Base-by-base conservation (phyloP, 1,140 invertebrate genomes). In the Adoxophyes honmai region DNA sequence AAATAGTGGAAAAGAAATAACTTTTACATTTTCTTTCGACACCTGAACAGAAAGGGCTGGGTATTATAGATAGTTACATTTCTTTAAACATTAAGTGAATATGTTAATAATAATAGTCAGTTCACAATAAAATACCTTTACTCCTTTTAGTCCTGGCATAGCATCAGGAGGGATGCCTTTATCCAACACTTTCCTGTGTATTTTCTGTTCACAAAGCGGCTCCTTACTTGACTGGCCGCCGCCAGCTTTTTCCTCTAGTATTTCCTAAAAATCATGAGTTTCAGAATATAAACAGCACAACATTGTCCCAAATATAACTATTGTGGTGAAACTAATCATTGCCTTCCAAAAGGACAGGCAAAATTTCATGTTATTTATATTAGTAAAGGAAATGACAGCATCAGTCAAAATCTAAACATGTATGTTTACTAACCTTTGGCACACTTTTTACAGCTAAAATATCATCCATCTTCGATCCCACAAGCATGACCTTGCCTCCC, bases 111-210 rank as follows among this genome's bases (percentile, higher is more conserved):
- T n/a, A n/a, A n/a, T n/a, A n/a, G n/a, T n/a, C n/a, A n/a, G n/a
- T n/a, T n/a, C n/a, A n/a, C n/a, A n/a, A n/a, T n/a, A n/a, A n/a
- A 28, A 28, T 70, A 95, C 94, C 90, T 95, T 95, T 13, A 90
- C 88, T 86, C 95, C 94, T 88, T 95, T 94, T 72, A 98, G 94
- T 61, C 96, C 97, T 54, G 95, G 94, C 93, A 97, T 95, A 0
- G 91, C 95, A 92, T 98, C 96, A 42, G 97, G 96, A 11, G 97
- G 97, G 63, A 97, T 91, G 38, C 96, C 96, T 90, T 97, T 97
- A 73, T 97, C 96, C 68, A 98, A 87, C 62, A 98, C 93, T 92
- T 97, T 97, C 68, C 93, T 93, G 77, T 98, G 96, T 55, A 94
- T 90, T 91, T 97, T 97, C 88, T 96, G 95, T 89, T 93, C 92